Base-by-base conservation (phyloP, 2,888 invertebrate genomes). In the Caenorhabditis panamensis region DNA sequence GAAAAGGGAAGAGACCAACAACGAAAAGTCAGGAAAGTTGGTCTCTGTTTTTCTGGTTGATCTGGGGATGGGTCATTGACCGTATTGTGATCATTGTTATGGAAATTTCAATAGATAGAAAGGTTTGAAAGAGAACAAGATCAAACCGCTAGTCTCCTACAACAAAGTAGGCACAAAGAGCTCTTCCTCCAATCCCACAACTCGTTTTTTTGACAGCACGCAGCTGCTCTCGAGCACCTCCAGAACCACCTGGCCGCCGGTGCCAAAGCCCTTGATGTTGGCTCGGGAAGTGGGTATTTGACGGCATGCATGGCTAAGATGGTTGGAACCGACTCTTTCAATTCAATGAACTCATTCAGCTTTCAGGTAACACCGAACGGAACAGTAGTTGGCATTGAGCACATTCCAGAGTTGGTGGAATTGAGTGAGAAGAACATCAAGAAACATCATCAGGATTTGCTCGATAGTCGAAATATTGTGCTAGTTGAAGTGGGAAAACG, bases 201-300 rank as follows among this genome's bases (percentile, higher is more conserved):
- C 47, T 47, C 47, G 47, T 47, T 47, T 58, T 58, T 66, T 75
- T 84, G 83, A 56, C 91, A 95, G 95, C 96, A 97, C 92, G 96
- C 96, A 0, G 95, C 95, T 92, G 96, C 96, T 36, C 92, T 97
- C 90, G 96, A 97, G 92, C 93, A 94, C 83, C 93, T 97, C 61
- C 94, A 94, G 89, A 94, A 95, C 82, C 94, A 95, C 87, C 92
- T 97, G 61, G 92, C 93, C 36, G 94, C 94, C 68, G 96, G 87
- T 16, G 84, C 87, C 3, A 94, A 93, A 89, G 95, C 95, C 2
- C 92, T 97, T 82, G 97, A 97, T 92, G 95, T 97, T 56, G 97
- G 97, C 16, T 96, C 95, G 26, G 97, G 97, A 0, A 95, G 96
- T 78, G 97, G 97, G 2, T 97, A 96, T 91, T 93, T 97, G 51